phyloP scores from a whole-genome alignment of 2,888 invertebrate genomes.

The Candidula unifasciata region DNA sequence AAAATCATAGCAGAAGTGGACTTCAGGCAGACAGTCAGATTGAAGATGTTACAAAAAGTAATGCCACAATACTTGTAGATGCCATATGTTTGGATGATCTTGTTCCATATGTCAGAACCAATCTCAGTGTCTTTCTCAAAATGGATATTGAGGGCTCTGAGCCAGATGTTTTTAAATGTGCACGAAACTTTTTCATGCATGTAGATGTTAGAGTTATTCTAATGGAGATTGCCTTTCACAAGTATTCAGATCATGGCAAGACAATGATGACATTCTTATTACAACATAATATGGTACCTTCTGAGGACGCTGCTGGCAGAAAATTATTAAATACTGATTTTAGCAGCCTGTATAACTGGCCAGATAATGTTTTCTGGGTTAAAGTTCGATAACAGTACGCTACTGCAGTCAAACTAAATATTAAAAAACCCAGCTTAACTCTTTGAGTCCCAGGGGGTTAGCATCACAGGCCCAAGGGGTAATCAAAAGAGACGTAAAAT shows the following conservation, averaged over 20 bases:
- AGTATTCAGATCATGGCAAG: conserved; percentile 50
- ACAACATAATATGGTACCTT: conserved; percentile 62
- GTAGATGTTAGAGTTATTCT: conserved; percentile 62
- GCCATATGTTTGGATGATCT: conserved; percentile 64
- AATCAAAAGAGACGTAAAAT: too few relatives aligned
- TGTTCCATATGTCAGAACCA: conserved; percentile 51
- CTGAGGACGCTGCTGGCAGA: conserved; percentile 31
- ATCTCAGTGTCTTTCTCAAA: conserved; percentile 62
- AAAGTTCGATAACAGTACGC: conserved; percentile 51
- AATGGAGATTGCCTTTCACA: conserved; percentile 69
- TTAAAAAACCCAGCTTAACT: too few relatives aligned
- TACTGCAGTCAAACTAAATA: too few relatives aligned
- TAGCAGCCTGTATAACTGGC: conserved; percentile 58
- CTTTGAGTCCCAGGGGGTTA: too few relatives aligned
- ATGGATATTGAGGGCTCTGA: conserved; percentile 71
- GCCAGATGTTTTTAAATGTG: conserved; percentile 59
- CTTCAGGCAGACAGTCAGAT: neutral
- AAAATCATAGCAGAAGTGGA: neutral
- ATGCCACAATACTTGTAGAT: conserved; percentile 47
- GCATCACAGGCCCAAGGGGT: too few relatives aligned
- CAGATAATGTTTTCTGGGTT: conserved; percentile 69
- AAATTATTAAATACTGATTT: conserved; percentile 55
- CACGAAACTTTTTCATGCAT: conserved; percentile 56
- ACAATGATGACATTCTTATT: conserved; percentile 59
- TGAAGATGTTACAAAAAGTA: neutral